Conservation (phyloP, 2,113 vertebrate species). For the Nerophis ophidion region DNA sequence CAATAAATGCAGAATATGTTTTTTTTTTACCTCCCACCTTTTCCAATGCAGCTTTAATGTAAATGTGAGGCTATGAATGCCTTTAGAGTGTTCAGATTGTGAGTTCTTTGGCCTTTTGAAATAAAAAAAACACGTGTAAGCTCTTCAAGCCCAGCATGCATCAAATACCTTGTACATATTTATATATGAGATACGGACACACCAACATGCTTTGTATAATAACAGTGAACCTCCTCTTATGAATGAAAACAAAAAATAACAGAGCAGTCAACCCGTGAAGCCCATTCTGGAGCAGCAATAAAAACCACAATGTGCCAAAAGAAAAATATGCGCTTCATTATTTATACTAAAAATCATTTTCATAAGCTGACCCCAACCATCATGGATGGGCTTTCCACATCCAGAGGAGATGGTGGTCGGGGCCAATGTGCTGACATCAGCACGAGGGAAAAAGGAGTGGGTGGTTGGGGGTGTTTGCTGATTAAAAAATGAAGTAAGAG, state of each 20-base stretch:
- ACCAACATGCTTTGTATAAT: neutral
- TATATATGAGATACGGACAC: neutral
- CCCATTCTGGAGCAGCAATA: too few relatives aligned
- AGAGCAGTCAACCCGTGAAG: too few relatives aligned
- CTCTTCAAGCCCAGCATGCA: constrained; percentile 15
- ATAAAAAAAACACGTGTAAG: constrained; percentile 23
- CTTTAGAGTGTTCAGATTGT: constrained; percentile 13
- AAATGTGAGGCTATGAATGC: constrained; percentile 40
- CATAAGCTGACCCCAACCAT: constrained; percentile 35
- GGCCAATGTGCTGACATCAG: constrained; percentile 60
- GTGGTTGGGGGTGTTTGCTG: neutral
- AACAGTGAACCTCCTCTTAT: too few relatives aligned
- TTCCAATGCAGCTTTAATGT: constrained; percentile 49
- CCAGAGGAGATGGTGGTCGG: constrained; percentile 22
- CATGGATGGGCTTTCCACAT: too few relatives aligned
- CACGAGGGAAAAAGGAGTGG: constrained; percentile 21
- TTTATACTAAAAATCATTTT: constrained; percentile 25
- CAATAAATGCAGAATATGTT: constrained; percentile 58
- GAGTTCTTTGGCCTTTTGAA: constrained; percentile 24
- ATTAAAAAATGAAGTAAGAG: constrained; percentile 23
- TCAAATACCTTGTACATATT: constrained; percentile 1
- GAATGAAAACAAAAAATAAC: too few relatives aligned
- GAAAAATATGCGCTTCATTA: neutral
- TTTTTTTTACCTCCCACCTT: too few relatives aligned
- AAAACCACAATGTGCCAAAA: too few relatives aligned